A percentile compares a stretch with the other conserved stretches of the same genome.
phyloP scores from a whole-genome alignment of 2,797 vertebrate species.

The Eleutherodactylus coqui region DNA sequence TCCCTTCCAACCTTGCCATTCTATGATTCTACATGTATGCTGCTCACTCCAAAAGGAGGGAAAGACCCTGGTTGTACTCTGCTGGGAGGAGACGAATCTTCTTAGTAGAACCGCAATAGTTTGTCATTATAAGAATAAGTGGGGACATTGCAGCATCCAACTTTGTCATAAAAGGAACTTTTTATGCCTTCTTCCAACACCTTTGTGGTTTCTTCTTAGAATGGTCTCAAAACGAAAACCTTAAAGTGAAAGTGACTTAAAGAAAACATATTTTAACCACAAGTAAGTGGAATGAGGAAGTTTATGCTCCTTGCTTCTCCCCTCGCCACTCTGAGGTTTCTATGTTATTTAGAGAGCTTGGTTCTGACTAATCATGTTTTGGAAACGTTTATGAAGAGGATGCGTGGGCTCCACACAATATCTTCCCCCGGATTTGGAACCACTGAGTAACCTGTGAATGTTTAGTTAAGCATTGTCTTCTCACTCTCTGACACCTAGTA shows the following conservation, averaged over 20 bases:
- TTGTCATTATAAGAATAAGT: neutral
- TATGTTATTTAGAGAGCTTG: conserved; percentile 36
- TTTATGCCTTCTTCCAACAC: neutral
- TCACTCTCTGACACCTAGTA: conserved; percentile 59
- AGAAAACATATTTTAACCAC: conserved; percentile 52
- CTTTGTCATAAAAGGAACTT: neutral
- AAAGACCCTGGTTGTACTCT: neutral
- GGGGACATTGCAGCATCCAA: neutral
- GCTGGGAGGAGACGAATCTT: neutral
- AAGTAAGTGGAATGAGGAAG: conserved; percentile 44
- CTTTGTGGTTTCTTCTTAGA: conserved; percentile 49
- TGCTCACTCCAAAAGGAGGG: neutral
- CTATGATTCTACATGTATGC: too few relatives aligned
- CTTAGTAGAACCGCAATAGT: neutral
- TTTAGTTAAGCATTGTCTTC: conserved; percentile 61
- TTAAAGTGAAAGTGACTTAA: conserved; percentile 51
- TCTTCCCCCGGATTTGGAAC: conserved; percentile 62
- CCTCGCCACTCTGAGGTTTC: conserved; percentile 36
- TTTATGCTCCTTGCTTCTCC: neutral
- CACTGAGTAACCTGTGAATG: conserved; percentile 66
- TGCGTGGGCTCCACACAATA: conserved; percentile 49
- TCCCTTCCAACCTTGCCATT: too few relatives aligned
- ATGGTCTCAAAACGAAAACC: conserved; percentile 40
- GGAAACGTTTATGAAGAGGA: conserved; percentile 44
- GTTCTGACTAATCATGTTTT: conserved; percentile 60